phyloP scores from a whole-genome alignment of 2,113 vertebrate genomes.

The Tringa solitaria region DNA sequence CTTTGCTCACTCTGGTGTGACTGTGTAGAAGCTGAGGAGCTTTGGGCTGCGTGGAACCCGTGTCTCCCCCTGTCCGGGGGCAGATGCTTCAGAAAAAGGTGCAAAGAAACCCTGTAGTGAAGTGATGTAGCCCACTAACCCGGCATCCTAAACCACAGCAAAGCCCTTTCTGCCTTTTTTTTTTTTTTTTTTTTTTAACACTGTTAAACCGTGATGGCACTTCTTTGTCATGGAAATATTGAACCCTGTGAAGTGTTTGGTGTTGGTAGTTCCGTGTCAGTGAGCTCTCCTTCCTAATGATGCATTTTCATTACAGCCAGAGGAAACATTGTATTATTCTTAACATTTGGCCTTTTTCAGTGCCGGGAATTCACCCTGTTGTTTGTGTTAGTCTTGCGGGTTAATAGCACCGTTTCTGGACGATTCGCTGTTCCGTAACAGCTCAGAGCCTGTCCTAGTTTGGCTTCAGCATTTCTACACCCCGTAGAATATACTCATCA shows the following conservation, averaged over 20 bases:
- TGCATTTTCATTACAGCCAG: neutral
- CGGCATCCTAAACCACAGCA: neutral
- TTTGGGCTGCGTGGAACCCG: rapidly evolving
- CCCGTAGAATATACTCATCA: neutral
- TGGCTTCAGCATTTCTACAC: neutral
- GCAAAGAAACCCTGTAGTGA: neutral
- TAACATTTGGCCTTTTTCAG: neutral
- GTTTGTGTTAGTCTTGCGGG: neutral
- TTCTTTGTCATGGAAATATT: neutral
- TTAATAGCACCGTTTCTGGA: neutral
- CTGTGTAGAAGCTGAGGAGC: neutral
- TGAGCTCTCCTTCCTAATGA: neutral
- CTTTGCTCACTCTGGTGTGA: neutral
- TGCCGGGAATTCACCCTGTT: neutral
- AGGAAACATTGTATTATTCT: neutral
- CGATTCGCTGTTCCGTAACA: neutral
- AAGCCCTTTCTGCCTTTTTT: neutral
- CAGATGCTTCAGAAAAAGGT: neutral
- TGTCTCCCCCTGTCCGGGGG: neutral
- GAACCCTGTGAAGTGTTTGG: neutral
- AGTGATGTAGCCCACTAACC: neutral
- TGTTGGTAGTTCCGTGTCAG: neutral
- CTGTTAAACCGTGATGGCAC: rapidly evolving
- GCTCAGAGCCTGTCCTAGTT: neutral
- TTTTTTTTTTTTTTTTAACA: neutral